Evolutionary conservation across 2,797 vertebrate species (phyloP).

Genomic region (Spea hammondii): DNA sequence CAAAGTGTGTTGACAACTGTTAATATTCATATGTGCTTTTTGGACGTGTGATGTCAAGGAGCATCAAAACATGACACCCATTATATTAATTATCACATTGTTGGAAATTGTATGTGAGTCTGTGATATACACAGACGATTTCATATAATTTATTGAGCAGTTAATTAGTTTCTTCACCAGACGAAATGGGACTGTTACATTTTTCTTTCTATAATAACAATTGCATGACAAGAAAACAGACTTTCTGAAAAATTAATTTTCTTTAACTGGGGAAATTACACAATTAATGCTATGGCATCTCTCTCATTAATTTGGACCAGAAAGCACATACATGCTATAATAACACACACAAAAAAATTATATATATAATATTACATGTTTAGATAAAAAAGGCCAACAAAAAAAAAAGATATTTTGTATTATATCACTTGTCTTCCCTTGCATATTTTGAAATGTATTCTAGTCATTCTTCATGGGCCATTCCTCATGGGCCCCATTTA

Average conservation of each 20-base stretch:
- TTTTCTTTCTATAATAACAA: constrained; percentile 43
- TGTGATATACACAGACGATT: constrained; percentile 41
- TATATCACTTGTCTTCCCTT: no score
- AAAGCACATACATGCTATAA: constrained; percentile 16
- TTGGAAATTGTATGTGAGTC: constrained; percentile 31
- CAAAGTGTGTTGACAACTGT: neutral
- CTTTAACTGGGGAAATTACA: constrained; percentile 11
- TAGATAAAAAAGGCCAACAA: neutral
- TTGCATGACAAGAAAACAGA: constrained; percentile 26
- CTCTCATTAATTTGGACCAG: constrained; percentile 23
- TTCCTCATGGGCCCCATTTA: no score
- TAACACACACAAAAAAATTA: neutral
- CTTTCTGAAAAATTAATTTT: constrained; percentile 22
- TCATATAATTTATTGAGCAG: constrained; percentile 49
- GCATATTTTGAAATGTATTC: no score
- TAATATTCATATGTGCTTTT: constrained; percentile 14
- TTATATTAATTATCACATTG: constrained; percentile 47
- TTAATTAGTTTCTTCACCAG: constrained; percentile 41
- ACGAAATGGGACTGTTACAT: constrained; percentile 39
- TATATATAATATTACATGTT: constrained; percentile 20
- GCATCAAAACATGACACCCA: constrained; percentile 33
- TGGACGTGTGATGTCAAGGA: constrained; percentile 33
- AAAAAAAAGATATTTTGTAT: no score
- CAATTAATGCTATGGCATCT: constrained; percentile 18
- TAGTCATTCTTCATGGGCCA: no score